phyloP scores from a whole-genome alignment of 2,113 vertebrate species.

The Melanostigma gelatinosum region DNA sequence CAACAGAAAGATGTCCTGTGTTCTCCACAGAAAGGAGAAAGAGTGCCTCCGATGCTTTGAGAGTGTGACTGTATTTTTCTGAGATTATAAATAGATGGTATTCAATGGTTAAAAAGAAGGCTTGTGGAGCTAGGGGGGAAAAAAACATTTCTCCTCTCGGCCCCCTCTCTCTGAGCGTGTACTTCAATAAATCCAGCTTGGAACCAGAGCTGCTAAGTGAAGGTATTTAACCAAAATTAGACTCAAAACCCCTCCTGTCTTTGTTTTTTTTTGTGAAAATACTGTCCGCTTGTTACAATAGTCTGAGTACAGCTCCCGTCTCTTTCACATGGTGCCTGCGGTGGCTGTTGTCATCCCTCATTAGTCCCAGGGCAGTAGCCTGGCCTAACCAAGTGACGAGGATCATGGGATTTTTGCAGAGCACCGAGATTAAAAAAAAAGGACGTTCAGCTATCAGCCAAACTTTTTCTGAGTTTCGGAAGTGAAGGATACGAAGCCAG shows the following conservation, averaged over 20 bases:
- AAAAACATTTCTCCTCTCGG: slow-evolving; percentile 22
- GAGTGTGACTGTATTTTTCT: slow-evolving; percentile 59
- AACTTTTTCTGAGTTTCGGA: slow-evolving; percentile 16
- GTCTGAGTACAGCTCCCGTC: background rate
- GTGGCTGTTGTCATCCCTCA: background rate
- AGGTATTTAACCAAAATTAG: slow-evolving; percentile 32
- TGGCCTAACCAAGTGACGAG: slow-evolving; percentile 42
- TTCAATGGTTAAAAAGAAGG: slow-evolving; percentile 66
- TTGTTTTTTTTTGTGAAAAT: background rate
- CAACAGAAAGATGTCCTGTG: slow-evolving; percentile 73
- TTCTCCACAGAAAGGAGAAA: slow-evolving; percentile 60
- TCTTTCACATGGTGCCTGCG: slow-evolving; percentile 18
- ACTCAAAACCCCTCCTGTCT: background rate
- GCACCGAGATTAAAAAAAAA: slow-evolving; percentile 26
- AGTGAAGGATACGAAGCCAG: slow-evolving; percentile 11
- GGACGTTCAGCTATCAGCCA: slow-evolving; percentile 23
- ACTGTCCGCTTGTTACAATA: slow-evolving; percentile 6
- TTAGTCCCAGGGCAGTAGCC: slow-evolving; percentile 13
- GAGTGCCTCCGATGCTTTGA: slow-evolving; percentile 50
- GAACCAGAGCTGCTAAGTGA: slow-evolving; percentile 6
- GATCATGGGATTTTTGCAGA: slow-evolving; percentile 52
- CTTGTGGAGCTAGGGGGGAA: slow-evolving; percentile 42
- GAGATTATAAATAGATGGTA: slow-evolving; percentile 74
- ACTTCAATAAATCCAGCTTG: background rate
- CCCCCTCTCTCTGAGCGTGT: background rate